Percentiles rank a stretch among this genome's conserved stretches.
These are phyloP conservation scores for Hesperophylax magnus DNA, from an alignment of 1,140 invertebrate genomes.

Conservation along the genomic window DNA sequence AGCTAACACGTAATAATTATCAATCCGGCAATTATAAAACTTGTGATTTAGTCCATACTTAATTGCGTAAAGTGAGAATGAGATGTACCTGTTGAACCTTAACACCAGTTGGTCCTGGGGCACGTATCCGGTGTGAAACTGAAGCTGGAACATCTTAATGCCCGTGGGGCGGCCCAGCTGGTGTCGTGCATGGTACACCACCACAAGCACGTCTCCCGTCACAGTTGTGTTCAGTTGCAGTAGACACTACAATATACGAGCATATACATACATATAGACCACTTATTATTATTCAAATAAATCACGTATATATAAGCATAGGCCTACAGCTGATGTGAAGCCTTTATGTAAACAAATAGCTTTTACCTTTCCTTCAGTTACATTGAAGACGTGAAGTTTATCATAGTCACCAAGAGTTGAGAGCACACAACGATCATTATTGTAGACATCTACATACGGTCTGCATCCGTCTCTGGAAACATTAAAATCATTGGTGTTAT, in stretches of 20 bases:
- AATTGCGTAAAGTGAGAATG: neutral
- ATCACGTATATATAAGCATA: no score
- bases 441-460: slow-evolving; percentile 93
- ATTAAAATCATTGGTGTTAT: neutral
- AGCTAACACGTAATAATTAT: no score
- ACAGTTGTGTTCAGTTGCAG: slow-evolving; percentile 71
- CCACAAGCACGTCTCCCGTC: slow-evolving; percentile 87
- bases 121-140: slow-evolving; percentile 92
- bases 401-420: slow-evolving; percentile 92
- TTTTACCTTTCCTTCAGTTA: slow-evolving; percentile 81
- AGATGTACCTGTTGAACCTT: slow-evolving; percentile 78
- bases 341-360: neutral
- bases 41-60: slow-evolving; percentile 4
- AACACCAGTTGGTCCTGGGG: slow-evolving; percentile 80
- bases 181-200: slow-evolving; percentile 89
- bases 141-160: slow-evolving; percentile 89
- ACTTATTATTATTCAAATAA: no score
- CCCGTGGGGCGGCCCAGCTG: slow-evolving; percentile 87
- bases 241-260: slow-evolving; percentile 62
- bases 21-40: no score
- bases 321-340: no score
- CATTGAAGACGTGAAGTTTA: slow-evolving; percentile 84
- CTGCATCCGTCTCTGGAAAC: slow-evolving; percentile 88
- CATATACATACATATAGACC: neutral
- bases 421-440: slow-evolving; percentile 87